Evolutionary conservation across 2,797 vertebrate genomes (phyloP).

Genomic region (Sebastes itinus): DNA sequence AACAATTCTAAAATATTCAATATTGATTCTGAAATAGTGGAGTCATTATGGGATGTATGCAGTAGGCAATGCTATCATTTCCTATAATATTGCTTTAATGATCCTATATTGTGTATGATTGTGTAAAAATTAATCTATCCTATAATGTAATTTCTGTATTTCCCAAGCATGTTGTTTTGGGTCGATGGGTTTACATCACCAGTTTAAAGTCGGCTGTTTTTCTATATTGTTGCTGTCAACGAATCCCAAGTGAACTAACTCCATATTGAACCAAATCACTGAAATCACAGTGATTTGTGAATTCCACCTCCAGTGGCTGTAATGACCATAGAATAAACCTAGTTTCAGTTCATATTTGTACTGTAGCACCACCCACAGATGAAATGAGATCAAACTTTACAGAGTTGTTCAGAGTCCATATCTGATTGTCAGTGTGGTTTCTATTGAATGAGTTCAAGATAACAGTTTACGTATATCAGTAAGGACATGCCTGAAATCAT

Average conservation of each 20-base stretch:
- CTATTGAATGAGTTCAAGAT: not conserved
- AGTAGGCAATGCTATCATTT: not conserved
- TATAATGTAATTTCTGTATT: too few relatives aligned
- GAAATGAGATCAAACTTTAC: not conserved
- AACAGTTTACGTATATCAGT: not conserved
- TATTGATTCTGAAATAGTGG: not conserved
- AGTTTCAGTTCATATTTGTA: not conserved
- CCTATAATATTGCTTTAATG: not conserved
- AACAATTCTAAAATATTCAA: not conserved
- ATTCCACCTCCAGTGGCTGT: not conserved
- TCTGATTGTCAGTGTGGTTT: not conserved
- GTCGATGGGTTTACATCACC: not conserved
- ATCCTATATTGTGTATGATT: not conserved
- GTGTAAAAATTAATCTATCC: too few relatives aligned
- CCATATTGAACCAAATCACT: not conserved
- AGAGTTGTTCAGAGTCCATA: not conserved
- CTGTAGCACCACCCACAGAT: not conserved
- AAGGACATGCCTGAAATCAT: not conserved
- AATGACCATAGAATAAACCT: not conserved
- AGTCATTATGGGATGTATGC: not conserved
- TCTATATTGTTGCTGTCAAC: too few relatives aligned
- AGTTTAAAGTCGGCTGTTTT: too few relatives aligned
- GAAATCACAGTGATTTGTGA: not conserved
- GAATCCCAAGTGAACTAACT: too few relatives aligned
- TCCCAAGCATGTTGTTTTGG: not conserved